Evolutionary conservation across 2,113 vertebrate species (phyloP).

Genomic region (Syngnathoides biaculeatus): DNA sequence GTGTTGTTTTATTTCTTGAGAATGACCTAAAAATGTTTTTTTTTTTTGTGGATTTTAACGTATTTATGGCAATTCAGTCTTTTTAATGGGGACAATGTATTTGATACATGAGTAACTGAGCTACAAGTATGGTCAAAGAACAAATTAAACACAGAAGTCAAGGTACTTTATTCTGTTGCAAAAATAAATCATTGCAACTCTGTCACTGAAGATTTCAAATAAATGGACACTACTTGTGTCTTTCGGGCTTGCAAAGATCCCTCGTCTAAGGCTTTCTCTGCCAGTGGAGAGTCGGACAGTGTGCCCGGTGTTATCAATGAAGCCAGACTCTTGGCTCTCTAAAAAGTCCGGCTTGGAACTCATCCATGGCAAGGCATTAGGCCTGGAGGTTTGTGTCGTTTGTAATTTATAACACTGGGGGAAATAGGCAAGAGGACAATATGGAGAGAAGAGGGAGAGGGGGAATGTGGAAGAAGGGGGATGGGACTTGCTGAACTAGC

Average conservation of each 20-base stretch:
- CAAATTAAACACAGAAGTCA: neutral
- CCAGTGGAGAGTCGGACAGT: conserved; percentile 69
- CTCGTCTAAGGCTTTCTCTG: conserved; percentile 64
- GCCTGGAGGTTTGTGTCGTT: conserved; percentile 78
- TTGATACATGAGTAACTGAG: neutral
- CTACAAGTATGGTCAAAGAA: neutral
- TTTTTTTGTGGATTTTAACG: neutral
- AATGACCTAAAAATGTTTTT: neutral
- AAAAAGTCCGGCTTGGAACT: conserved; percentile 74
- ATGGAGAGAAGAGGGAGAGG: conserved; percentile 68
- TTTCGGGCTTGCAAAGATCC: conserved; percentile 66
- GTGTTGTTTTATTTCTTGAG: neutral
- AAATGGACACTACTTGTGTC: conserved; percentile 62
- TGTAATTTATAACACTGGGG: conserved; percentile 81
- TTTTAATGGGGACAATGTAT: neutral
- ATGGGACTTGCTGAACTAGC: conserved; percentile 63
- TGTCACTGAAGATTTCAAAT: conserved; percentile 48
- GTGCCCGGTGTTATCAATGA: conserved; percentile 78
- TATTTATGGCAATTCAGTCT: neutral
- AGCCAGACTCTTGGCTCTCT: conserved; percentile 70
- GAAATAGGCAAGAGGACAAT: conserved; percentile 78
- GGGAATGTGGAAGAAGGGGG: conserved; percentile 67
- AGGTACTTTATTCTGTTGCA: conserved; percentile 2
- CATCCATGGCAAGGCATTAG: conserved; percentile 76
- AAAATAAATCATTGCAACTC: conserved; percentile 28